A percentile compares a stretch with the other conserved stretches of the same genome.
Evolutionary conservation across 2,113 vertebrate genomes (phyloP).

Genomic region (Silurus asotus): DNA sequence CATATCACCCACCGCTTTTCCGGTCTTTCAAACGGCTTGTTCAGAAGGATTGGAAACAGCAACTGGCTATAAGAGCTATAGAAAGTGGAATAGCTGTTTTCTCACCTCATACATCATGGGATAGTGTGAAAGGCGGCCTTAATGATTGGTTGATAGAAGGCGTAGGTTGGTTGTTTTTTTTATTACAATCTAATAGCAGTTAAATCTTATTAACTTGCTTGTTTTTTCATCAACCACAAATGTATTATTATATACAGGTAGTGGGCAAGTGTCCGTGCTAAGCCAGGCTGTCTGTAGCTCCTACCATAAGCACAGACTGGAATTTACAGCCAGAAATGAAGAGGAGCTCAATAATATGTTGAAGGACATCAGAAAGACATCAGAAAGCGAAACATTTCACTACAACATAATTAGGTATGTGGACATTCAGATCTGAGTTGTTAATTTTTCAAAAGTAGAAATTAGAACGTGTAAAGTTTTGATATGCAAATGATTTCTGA

Average conservation of each 20-base stretch:
- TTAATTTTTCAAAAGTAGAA: background rate
- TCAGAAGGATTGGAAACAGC: constrained; percentile 89
- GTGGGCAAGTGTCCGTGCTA: constrained; percentile 70
- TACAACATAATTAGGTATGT: constrained; percentile 76
- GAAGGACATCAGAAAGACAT: constrained; percentile 69
- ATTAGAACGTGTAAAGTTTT: background rate
- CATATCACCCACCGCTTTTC: constrained; percentile 93
- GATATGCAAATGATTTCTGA: background rate
- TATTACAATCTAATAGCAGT: background rate
- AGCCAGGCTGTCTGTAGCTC: constrained; percentile 66
- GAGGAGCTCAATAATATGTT: constrained; percentile 71
- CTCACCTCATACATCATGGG: constrained; percentile 90
- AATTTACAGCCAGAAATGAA: constrained; percentile 69
- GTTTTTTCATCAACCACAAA: background rate
- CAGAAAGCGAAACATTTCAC: constrained; percentile 63
- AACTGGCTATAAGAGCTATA: constrained; percentile 81
- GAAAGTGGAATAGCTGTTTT: constrained; percentile 86
- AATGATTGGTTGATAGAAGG: constrained; percentile 87
- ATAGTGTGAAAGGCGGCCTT: constrained; percentile 82
- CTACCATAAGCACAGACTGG: constrained; percentile 75
- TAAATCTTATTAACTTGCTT: background rate
- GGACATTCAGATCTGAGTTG: background rate
- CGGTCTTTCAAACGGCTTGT: constrained; percentile 80
- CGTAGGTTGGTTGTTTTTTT: constrained; percentile 64
- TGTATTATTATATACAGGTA: constrained; percentile 57